A percentile compares a stretch with the other conserved stretches of the same genome.
Conservation (phyloP, 2,113 vertebrate species). For the Pollachius pollachius region DNA sequence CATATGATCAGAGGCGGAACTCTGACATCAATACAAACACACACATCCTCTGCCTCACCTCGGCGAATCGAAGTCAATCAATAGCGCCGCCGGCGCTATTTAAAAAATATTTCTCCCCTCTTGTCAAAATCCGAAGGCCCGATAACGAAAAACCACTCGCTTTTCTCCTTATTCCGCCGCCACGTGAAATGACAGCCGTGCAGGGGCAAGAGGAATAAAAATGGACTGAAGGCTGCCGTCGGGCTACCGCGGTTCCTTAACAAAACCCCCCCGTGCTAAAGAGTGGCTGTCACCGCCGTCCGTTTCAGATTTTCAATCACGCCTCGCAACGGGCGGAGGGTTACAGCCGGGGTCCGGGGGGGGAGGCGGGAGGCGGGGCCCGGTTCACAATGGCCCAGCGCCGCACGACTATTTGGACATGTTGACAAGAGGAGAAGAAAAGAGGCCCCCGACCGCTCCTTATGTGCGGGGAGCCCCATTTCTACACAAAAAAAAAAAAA, state of each 20-base stretch:
- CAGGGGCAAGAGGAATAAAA: not conserved
- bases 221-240: conserved; percentile 25
- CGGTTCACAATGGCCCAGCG: conserved; percentile 69
- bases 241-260: conserved; percentile 32
- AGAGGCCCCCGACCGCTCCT: conserved; percentile 59
- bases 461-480: conserved; percentile 57
- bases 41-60: not conserved
- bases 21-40: too few species aligned
- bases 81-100: not conserved
- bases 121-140: not conserved
- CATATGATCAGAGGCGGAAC: too few species aligned
- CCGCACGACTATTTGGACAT: conserved; percentile 65
- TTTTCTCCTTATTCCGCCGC: too few species aligned
- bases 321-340: conserved; percentile 60
- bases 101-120: conserved; percentile 23
- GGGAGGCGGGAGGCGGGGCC: conserved; percentile 46
- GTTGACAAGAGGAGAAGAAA: conserved; percentile 61
- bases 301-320: conserved; percentile 67
- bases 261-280: conserved; percentile 43
- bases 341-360: conserved; percentile 46
- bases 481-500: conserved; percentile 16
- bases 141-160: too few species aligned
- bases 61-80: too few species aligned
- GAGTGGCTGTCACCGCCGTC: conserved; percentile 49
- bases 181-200: not conserved